Evolutionary conservation across 2,797 vertebrate genomes (phyloP), one percentile per base, ranked within the genome.

Genomic region (Mormyrops attenuatus): DNA sequence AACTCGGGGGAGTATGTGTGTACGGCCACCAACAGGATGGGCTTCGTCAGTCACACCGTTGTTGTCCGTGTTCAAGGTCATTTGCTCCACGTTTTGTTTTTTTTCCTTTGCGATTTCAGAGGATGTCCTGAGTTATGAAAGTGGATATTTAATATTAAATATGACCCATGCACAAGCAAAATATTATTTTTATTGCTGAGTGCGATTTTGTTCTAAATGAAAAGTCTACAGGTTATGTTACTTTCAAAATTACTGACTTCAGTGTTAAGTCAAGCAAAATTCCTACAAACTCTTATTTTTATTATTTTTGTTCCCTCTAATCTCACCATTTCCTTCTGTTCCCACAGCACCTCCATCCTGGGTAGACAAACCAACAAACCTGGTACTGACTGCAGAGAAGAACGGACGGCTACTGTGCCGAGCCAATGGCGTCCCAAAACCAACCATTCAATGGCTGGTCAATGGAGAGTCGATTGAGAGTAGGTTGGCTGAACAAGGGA

Each of bases 51-150:
- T 90, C 98, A 99, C 95, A 97, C 96, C 41, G 97, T 99, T 95
- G 96, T 95, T 50, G 98, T 99, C 94, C 96, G 92, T 94, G 97
- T 99, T 92, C 98, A 98, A 97, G 98, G 99, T 99, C 95, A 91
- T 84, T 86, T 20, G 7, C 80, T 13, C 47, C 13, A 47, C 8
- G 53, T 26, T 80, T 38, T 22, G 1, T 84, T 50, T 49, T 82
- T 82, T 26, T 8, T 87, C 34, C 53, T 89, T 34, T 17, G 44
- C 47, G 30, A 63, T 85, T 82, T 73, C 17, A 41, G 9, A 34
- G 3, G 52, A 11, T 52, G 52, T 87, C 20, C 17, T 53, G 17
- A 49, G 80, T 87, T 13, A 34, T 15, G 6, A 30, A 13, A 26
- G 22, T 55, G n/a, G 11, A 87, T 55, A 55, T 34, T 52, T 52